These are phyloP conservation scores for Hippocampus comes DNA, from an alignment of 2,113 vertebrate genomes.

Conservation along the genomic window DNA sequence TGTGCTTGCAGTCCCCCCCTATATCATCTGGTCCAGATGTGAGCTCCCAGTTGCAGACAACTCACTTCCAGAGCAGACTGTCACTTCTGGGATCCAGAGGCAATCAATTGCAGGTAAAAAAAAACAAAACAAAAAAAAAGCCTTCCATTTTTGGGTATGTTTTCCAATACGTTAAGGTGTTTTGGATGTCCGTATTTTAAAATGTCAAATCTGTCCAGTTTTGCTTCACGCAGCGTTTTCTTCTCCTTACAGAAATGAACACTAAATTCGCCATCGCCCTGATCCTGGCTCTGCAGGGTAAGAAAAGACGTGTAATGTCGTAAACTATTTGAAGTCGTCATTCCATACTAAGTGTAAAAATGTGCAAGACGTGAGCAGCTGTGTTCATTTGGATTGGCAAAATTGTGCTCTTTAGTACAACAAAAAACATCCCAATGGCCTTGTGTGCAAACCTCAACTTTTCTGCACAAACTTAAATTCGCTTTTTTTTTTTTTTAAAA, in stretches of 20 bases:
- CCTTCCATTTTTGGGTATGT: not conserved
- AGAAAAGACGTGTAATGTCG: conserved; percentile 26
- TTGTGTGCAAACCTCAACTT: not conserved
- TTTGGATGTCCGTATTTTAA: not conserved
- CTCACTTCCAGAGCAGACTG: conserved; percentile 65
- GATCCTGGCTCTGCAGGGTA: conserved; percentile 76
- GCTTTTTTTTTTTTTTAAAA: not conserved
- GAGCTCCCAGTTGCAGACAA: conserved; percentile 61
- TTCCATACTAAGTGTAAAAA: not conserved
- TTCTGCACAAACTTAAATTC: not conserved
- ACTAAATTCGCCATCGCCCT: conserved; percentile 64
- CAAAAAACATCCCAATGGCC: not conserved
- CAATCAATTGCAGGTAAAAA: conserved; percentile 60
- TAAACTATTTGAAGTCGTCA: no score
- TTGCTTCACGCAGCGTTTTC: not conserved
- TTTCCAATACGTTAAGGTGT: not conserved
- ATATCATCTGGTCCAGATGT: conserved; percentile 67
- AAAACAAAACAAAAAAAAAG: no score
- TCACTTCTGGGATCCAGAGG: conserved; percentile 63
- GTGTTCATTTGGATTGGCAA: not conserved
- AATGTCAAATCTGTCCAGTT: not conserved
- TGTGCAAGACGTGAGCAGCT: not conserved
- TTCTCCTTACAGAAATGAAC: conserved; percentile 68
- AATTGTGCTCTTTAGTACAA: not conserved
- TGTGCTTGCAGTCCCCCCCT: conserved; percentile 69